These are phyloP conservation scores for Neopipo cinnamomea DNA, from an alignment of 2,113 vertebrate genomes.

Conservation along the genomic window DNA sequence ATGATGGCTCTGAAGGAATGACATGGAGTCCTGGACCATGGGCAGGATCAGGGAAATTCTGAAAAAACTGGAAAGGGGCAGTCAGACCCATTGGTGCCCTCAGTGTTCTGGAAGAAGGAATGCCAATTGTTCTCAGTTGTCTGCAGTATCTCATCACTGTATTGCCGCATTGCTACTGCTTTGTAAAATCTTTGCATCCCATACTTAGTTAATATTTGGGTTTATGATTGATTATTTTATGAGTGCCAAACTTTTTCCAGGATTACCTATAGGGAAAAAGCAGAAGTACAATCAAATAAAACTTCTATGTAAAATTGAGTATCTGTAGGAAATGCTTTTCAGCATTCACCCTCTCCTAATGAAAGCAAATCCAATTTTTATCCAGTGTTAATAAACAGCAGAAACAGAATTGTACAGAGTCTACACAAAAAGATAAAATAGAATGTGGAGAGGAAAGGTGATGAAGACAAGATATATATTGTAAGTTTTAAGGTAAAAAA, in stretches of 20 bases:
- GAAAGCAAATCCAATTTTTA: neutral
- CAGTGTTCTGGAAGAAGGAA: neutral
- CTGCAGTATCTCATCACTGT: neutral
- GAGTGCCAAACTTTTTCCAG: neutral
- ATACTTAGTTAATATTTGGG: neutral
- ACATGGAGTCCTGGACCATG: accelerated
- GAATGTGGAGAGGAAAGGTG: neutral
- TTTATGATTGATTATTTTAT: neutral
- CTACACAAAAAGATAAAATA: neutral
- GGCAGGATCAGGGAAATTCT: neutral
- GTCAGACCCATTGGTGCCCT: neutral
- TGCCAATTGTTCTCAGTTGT: accelerated
- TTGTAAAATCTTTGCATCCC: neutral
- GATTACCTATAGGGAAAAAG: neutral
- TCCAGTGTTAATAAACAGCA: neutral
- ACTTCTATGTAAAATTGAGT: neutral
- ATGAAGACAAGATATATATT: neutral
- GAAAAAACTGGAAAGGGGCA: neutral
- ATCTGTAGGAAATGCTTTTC: neutral
- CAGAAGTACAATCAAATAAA: neutral
- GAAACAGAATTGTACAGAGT: neutral
- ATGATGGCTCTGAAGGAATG: accelerated
- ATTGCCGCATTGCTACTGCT: neutral
- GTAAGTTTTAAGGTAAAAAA: neutral
- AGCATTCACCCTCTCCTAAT: neutral